Base-by-base conservation (phyloP, 2,888 invertebrate species). In the Petrophora chlorosata region DNA sequence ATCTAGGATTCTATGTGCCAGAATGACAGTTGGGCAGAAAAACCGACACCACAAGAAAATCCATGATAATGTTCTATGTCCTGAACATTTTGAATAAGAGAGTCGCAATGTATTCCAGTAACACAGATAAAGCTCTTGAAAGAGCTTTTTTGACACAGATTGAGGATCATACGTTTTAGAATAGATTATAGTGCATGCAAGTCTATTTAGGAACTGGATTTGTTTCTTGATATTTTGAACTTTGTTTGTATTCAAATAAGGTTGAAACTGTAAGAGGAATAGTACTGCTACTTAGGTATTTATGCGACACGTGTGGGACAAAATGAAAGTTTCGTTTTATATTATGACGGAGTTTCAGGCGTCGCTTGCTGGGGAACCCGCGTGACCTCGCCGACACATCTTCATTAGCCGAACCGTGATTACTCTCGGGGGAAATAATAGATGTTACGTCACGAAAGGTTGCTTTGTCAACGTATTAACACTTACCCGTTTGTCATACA, bases 351-450 rank as follows among this genome's bases (percentile, higher is more conserved):
- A 49, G 52, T 53, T 47, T 35, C 39, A 46, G 46, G 39, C 26
- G 8, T 33, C 44, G 46, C 38, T 45, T 28, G 48, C 43, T 51
- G 47, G 30, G 52, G 68, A 71, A 75, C 71, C 73, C 62, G 51
- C 44, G 67, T 64, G 71, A 71, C 76, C 73, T 68, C 67, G 63
- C 66, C 79, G 63, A 82, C 82, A 80, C 76, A 79, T 82, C 82
- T 82, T 83, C 82, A 82, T 83, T 82, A 82, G 70, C 65, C 43
- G 63, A 59, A 61, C 70, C 67, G 65, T 80, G 76, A 82, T 82
- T 76, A 68, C 67, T 63, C 82, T 63, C 80, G 19, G 34, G 81
- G 79, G 82, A 80, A 78, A 76, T 77, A 73, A 73, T 67, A 72
- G 43, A 39, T 49, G 43, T 65, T 65, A 62, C 61, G 65, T 63